phyloP scores from a whole-genome alignment of 2,888 invertebrate genomes.

The Vandiemenella viatica region DNA sequence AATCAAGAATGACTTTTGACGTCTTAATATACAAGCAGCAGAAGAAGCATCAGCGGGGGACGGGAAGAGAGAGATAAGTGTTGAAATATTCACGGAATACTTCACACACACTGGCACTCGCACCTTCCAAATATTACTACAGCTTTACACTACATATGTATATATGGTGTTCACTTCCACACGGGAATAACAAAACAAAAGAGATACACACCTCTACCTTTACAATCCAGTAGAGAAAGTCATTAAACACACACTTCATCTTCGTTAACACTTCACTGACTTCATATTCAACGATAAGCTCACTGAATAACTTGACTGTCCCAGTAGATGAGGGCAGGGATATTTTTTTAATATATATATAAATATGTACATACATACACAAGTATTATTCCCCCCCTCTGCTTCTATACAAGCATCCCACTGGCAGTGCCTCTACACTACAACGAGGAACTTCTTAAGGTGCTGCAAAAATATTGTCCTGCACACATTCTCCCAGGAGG shows the following conservation, averaged over 20 bases:
- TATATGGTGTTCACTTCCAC: constrained; percentile 4
- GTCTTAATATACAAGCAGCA: constrained; percentile 10
- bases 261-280: background rate
- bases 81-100: constrained; percentile 30
- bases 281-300: background rate
- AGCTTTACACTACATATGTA: constrained; percentile 14
- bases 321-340: constrained; percentile 1
- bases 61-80: constrained; percentile 4
- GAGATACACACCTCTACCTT: constrained; percentile 7
- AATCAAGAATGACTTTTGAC: constrained; percentile 5
- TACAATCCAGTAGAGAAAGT: constrained; percentile 5
- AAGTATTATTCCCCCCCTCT: background rate
- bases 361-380: constrained; percentile 1
- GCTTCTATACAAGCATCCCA: background rate
- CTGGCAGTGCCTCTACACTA: background rate
- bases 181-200: constrained; percentile 9
- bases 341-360: constrained; percentile 1
- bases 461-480: constrained; percentile 2
- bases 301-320: background rate
- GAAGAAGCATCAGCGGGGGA: constrained; percentile 6
- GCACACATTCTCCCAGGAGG: background rate
- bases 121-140: constrained; percentile 5
- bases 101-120: constrained; percentile 13
- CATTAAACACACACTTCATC: constrained; percentile 7
- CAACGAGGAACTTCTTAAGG: constrained; percentile 11